phyloP scores from a whole-genome alignment of 2,888 invertebrate genomes.

The Melieria picta region DNA sequence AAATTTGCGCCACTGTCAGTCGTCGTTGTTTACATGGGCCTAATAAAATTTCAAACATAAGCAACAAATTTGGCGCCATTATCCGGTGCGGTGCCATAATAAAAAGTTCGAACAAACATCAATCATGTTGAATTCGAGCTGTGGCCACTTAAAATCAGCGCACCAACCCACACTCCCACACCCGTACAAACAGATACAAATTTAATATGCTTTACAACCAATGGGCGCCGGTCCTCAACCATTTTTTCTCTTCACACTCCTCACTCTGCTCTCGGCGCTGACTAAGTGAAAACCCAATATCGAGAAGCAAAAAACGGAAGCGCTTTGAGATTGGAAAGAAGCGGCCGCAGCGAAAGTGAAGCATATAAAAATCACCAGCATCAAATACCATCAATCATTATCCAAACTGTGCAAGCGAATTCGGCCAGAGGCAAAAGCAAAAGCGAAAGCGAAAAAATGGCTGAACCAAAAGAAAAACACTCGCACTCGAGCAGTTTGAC shows the following conservation, averaged over 20 bases:
- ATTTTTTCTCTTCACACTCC: neutral
- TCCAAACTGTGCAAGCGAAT: conserved; percentile 14
- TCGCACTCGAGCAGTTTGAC: neutral
- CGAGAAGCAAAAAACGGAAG: no score
- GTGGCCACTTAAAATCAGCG: neutral
- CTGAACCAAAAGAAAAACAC: neutral
- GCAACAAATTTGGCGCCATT: neutral
- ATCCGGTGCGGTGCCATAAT: neutral
- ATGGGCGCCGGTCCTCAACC: no score
- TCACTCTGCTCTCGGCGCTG: neutral
- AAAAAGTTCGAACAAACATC: neutral
- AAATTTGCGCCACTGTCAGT: no score
- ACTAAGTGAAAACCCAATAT: no score
- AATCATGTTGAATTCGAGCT: conserved; percentile 1
- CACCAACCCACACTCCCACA: neutral
- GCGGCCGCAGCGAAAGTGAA: neutral
- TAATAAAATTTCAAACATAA: no score
- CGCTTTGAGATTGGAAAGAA: neutral
- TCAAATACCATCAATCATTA: conserved; percentile 31
- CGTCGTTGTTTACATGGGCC: no score
- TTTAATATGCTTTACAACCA: no score
- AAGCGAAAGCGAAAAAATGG: neutral
- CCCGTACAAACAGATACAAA: no score
- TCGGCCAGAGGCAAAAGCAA: neutral
- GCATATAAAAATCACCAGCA: conserved; percentile 33